phyloP scores from a whole-genome alignment of 2,113 vertebrate species.

The Silurus meridionalis region DNA sequence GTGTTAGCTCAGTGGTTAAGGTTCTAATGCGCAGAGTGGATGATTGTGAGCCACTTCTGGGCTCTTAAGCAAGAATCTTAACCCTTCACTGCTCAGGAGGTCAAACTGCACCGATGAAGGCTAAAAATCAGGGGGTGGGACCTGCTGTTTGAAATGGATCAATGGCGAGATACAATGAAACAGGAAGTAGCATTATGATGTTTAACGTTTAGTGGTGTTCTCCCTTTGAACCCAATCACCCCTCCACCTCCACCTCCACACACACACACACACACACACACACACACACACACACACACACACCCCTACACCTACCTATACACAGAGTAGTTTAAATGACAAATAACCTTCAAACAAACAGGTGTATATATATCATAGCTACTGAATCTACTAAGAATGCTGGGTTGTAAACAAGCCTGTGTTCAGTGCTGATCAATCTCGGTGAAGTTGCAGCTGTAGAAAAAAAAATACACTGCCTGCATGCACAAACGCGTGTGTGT shows the following conservation, averaged over 20 bases:
- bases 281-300: constrained; percentile 17
- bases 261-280: constrained; percentile 22
- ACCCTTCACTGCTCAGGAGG: neutral
- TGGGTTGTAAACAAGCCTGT: neutral
- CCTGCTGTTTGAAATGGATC: constrained; percentile 39
- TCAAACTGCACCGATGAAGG: neutral
- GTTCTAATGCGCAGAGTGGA: neutral
- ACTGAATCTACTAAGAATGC: neutral
- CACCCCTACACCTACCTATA: constrained; percentile 28
- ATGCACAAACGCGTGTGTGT: constrained; percentile 45
- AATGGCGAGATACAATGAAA: constrained; percentile 48
- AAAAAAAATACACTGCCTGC: constrained; percentile 32
- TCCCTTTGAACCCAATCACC: constrained; percentile 8
- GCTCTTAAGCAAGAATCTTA: neutral
- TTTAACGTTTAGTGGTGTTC: constrained; percentile 14
- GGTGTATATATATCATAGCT: neutral
- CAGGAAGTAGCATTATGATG: constrained; percentile 42
- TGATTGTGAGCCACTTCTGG: neutral
- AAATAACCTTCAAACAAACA: constrained; percentile 3
- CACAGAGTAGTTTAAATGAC: neutral
- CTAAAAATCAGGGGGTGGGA: neutral
- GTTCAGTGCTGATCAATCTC: neutral
- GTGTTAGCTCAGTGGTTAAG: neutral
- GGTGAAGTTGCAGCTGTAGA: constrained; percentile 45
- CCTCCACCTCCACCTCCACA: neutral